phyloP scores from a whole-genome alignment of 2,797 vertebrate species.

The Cygnus olor region DNA sequence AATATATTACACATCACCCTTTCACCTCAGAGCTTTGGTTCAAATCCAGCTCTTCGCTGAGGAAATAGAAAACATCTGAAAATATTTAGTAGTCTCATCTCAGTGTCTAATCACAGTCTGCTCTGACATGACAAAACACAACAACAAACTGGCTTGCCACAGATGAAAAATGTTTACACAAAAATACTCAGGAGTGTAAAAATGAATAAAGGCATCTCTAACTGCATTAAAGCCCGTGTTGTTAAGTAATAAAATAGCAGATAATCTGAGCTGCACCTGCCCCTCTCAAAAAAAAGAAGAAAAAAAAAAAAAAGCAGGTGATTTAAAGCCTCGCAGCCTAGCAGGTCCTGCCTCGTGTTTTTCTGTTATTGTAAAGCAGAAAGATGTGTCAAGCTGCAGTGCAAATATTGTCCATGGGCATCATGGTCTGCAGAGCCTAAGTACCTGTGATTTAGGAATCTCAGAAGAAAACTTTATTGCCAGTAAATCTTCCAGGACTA shows the following conservation, averaged over 20 bases:
- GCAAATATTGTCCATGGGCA: slow-evolving; percentile 59
- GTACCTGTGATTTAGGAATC: slow-evolving; percentile 59
- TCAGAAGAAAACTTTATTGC: slow-evolving; percentile 52
- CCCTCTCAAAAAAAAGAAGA: not conserved
- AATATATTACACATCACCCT: slow-evolving; percentile 82
- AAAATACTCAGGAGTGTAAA: slow-evolving; percentile 72
- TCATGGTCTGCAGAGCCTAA: slow-evolving; percentile 17
- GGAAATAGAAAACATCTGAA: slow-evolving; percentile 84
- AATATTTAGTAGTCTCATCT: slow-evolving; percentile 76
- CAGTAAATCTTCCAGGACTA: slow-evolving; percentile 36
- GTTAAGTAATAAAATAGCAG: slow-evolving; percentile 48
- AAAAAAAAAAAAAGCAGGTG: slow-evolving; percentile 44
- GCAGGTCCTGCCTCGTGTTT: slow-evolving; percentile 25
- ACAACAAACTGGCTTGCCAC: slow-evolving; percentile 76
- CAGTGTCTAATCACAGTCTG: slow-evolving; percentile 71
- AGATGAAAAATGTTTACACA: slow-evolving; percentile 76
- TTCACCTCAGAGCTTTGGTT: slow-evolving; percentile 83
- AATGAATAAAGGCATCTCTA: slow-evolving; percentile 50
- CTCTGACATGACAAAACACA: slow-evolving; percentile 75
- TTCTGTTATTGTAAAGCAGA: slow-evolving; percentile 60
- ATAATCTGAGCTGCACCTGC: slow-evolving; percentile 73
- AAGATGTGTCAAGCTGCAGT: slow-evolving; percentile 56
- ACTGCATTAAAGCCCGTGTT: not conserved
- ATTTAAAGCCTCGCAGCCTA: not conserved
- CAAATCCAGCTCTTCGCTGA: slow-evolving; percentile 77